Evolutionary conservation across 2,888 invertebrate species (phyloP).

Genomic region (Ophion ventricosus): DNA sequence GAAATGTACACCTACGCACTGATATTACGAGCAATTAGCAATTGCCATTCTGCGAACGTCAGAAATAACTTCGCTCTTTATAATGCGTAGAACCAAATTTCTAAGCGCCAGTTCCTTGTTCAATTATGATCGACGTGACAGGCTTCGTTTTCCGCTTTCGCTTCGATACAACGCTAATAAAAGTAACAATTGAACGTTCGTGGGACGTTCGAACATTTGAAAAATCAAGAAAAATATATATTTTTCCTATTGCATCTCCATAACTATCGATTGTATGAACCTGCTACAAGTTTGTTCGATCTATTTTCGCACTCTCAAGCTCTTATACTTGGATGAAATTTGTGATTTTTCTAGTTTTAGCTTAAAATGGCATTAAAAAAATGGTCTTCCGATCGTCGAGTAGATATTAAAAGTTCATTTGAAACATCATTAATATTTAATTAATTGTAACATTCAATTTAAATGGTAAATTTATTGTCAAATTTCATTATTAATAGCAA

Average conservation of each 20-base stretch:
- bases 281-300: not conserved
- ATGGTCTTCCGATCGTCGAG: no score
- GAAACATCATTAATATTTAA: no score
- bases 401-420: no score
- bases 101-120: not conserved
- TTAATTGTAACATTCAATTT: no score
- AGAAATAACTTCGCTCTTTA: constrained; percentile 38
- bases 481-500: no score
- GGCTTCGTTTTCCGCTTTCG: not conserved
- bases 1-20: constrained; percentile 45
- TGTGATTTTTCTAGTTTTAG: not conserved
- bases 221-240: not conserved
- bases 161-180: not conserved
- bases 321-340: not conserved
- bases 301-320: not conserved
- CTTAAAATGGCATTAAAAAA: not conserved
- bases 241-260: no score
- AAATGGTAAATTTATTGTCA: no score
- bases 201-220: not conserved
- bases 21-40: constrained; percentile 51
- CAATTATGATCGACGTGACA: not conserved
- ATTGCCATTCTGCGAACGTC: constrained; percentile 47
- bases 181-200: not conserved
- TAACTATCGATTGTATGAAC: no score
- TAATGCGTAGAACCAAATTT: not conserved